Percentiles rank a stretch among this genome's conserved stretches.
phyloP scores from a whole-genome alignment of 2,113 vertebrate species.

The Andinoacara biseriatus region DNA sequence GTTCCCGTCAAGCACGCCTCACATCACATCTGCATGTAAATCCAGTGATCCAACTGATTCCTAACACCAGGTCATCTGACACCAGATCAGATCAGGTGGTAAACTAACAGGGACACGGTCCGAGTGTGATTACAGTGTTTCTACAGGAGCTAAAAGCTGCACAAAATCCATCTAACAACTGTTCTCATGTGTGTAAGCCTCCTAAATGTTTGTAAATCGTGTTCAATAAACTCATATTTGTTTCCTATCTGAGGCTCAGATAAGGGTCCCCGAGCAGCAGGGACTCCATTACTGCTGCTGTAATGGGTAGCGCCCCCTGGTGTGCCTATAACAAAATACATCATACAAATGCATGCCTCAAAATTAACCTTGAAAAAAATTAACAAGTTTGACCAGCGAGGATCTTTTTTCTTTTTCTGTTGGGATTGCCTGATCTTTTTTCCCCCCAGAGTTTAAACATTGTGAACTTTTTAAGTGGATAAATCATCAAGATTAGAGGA shows the following conservation, averaged over 20 bases:
- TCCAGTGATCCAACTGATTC: neutral
- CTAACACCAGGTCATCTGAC: neutral
- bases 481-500: neutral
- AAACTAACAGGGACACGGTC: too few relatives aligned
- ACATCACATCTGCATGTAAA: neutral
- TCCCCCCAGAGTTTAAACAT: neutral
- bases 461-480: neutral
- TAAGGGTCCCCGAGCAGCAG: too few relatives aligned
- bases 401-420: neutral
- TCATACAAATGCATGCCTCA: accelerated
- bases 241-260: neutral
- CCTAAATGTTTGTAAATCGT: neutral
- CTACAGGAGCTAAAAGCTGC: neutral
- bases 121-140: too few relatives aligned
- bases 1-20: neutral
- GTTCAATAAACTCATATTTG: neutral
- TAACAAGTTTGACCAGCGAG: neutral
- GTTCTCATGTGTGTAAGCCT: neutral
- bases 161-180: neutral
- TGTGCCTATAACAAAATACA: neutral
- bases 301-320: too few relatives aligned
- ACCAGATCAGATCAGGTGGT: too few relatives aligned
- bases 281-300: too few relatives aligned
- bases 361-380: neutral
- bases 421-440: neutral